A percentile compares a stretch with the other conserved stretches of the same genome.
These are phyloP conservation scores for Fringilla coelebs DNA, from an alignment of 2,797 vertebrate genomes.

Conservation along the genomic window DNA sequence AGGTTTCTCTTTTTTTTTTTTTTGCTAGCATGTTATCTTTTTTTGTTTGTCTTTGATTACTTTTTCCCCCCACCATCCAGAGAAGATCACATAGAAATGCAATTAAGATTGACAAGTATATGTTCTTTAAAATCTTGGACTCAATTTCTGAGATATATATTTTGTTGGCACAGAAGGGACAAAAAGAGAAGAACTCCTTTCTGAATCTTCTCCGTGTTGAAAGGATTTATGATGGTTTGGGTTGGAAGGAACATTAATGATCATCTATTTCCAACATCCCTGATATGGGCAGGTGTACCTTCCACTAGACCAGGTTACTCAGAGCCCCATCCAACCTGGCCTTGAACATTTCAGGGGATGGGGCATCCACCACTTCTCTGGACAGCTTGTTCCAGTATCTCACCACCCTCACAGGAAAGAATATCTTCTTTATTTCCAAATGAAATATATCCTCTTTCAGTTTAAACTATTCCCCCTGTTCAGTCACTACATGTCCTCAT, in stretches of 20 bases:
- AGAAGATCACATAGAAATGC: not conserved
- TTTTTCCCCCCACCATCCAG: not conserved
- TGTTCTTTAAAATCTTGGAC: not conserved
- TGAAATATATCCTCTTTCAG: not conserved
- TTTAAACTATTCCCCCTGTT: not conserved
- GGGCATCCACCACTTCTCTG: not conserved
- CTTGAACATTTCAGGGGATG: not conserved
- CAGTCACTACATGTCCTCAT: not conserved
- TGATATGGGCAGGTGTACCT: not conserved
- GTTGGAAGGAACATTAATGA: not conserved
- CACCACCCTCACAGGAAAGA: not conserved
- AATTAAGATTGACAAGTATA: not conserved
- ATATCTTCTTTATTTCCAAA: not conserved
- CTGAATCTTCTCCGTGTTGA: not conserved
- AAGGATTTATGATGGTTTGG: not conserved
- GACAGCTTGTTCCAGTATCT: not conserved
- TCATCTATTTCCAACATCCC: not conserved
- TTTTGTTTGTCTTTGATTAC: not conserved
- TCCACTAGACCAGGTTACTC: not conserved
- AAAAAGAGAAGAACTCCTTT: not conserved
- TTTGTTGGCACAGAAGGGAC: not conserved
- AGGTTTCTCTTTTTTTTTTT: not conserved
- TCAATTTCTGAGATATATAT: not conserved
- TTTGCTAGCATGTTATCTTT: not conserved
- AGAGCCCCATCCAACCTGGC: not conserved